phyloP scores from a whole-genome alignment of 2,888 invertebrate species.

The Ptychoptera contaminata region DNA sequence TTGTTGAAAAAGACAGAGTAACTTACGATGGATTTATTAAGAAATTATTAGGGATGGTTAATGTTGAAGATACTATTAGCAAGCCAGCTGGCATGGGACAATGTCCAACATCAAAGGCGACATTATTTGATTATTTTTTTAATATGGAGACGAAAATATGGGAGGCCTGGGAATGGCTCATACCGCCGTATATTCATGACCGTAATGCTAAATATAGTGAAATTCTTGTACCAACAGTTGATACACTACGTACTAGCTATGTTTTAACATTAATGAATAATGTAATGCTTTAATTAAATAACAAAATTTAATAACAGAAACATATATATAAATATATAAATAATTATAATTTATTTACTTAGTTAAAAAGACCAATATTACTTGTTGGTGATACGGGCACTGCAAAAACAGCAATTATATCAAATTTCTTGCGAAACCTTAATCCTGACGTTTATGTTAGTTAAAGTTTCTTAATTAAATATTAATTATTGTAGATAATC shows the following conservation, averaged over 20 bases:
- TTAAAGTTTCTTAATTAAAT: conserved; percentile 8
- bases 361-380: conserved; percentile 62
- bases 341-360: conserved; percentile 9
- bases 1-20: conserved; percentile 48
- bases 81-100: conserved; percentile 52
- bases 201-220: conserved; percentile 53
- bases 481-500: too few species aligned
- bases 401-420: conserved; percentile 80
- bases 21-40: conserved; percentile 72
- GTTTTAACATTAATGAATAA: conserved; percentile 61
- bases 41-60: conserved; percentile 50
- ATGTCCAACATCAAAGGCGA: conserved; percentile 52
- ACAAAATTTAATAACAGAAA: background rate
- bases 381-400: conserved; percentile 85
- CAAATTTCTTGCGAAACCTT: conserved; percentile 59
- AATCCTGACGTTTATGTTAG: conserved; percentile 51
- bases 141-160: conserved; percentile 49
- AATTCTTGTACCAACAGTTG: conserved; percentile 79
- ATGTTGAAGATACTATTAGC: conserved; percentile 45
- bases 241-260: conserved; percentile 69
- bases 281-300: conserved; percentile 26
- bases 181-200: conserved; percentile 62
- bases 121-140: conserved; percentile 70
- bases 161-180: conserved; percentile 74
- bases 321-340: conserved; percentile 2